Conservation (phyloP, 1,140 invertebrate genomes). For the Copidosoma floridanum region DNA sequence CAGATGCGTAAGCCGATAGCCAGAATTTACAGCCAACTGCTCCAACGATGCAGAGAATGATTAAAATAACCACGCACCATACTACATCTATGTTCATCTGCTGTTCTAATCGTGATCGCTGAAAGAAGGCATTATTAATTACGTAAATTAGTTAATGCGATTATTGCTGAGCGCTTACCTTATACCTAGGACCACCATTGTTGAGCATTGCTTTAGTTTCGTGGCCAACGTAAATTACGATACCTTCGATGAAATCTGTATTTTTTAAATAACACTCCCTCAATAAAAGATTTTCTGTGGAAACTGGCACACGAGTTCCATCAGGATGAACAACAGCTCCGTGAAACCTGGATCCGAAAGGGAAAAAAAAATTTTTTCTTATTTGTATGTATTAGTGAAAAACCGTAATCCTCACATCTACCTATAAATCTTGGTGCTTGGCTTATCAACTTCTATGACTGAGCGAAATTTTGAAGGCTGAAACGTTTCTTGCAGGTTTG, state of each 20-base stretch:
- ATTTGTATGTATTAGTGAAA: not conserved
- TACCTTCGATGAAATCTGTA: slow-evolving; percentile 90
- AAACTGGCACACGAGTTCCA: slow-evolving; percentile 77
- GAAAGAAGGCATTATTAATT: slow-evolving; percentile 26
- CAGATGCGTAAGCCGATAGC: slow-evolving; percentile 63
- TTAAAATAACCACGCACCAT: slow-evolving; percentile 92
- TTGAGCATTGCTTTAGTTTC: slow-evolving; percentile 98
- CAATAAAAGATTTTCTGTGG: slow-evolving; percentile 90
- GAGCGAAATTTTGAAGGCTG: slow-evolving; percentile 80
- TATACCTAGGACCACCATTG: slow-evolving; percentile 93
- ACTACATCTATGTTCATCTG: slow-evolving; percentile 95
- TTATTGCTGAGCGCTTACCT: slow-evolving; percentile 49
- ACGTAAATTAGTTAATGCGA: not conserved
- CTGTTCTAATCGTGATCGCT: slow-evolving; percentile 83
- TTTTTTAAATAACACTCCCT: slow-evolving; percentile 94
- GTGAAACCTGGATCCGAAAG: slow-evolving; percentile 66
- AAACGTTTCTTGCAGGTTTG: slow-evolving; percentile 69
- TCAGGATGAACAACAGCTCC: slow-evolving; percentile 83
- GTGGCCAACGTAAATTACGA: slow-evolving; percentile 96
- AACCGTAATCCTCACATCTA: too few species aligned
- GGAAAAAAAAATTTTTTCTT: not conserved
- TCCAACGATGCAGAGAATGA: slow-evolving; percentile 87
- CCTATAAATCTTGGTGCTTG: slow-evolving; percentile 92
- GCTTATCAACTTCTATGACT: slow-evolving; percentile 85
- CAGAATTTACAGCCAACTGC: slow-evolving; percentile 87